These are phyloP conservation scores for Carettochelys insculpta DNA, from an alignment of 2,113 vertebrate species.

Conservation along the genomic window DNA sequence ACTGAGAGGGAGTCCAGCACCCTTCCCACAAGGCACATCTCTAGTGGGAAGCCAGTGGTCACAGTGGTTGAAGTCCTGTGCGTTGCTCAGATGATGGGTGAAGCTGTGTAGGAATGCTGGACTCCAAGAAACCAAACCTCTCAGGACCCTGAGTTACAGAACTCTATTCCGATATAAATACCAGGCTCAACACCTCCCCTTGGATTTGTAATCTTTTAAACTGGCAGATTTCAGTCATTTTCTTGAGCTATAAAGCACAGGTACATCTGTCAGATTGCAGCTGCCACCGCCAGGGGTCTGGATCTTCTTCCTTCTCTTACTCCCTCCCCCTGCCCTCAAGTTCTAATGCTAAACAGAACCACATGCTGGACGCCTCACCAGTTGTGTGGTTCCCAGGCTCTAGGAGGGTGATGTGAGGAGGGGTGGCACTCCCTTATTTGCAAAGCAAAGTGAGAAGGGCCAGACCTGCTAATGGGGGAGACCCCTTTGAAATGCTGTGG, in stretches of 20 bases:
- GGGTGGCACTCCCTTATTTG: not conserved
- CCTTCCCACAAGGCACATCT: not conserved
- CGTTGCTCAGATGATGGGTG: not conserved
- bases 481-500: too few species aligned
- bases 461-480: too few species aligned
- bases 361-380: not conserved
- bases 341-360: not conserved
- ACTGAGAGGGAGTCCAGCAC: not conserved
- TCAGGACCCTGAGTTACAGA: not conserved
- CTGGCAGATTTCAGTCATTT: not conserved
- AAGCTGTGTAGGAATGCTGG: not conserved
- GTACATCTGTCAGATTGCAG: not conserved
- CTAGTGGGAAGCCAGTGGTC: not conserved
- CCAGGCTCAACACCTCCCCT: not conserved
- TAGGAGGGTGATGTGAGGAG: not conserved
- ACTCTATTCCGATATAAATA: not conserved
- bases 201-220: not conserved
- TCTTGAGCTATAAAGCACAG: not conserved
- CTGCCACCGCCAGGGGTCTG: not conserved
- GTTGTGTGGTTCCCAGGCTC: not conserved
- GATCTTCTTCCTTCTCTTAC: not conserved
- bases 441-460: not conserved
- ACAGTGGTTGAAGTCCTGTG: not conserved
- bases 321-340: not conserved
- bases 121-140: not conserved